Evolutionary conservation across 2,797 vertebrate species (phyloP).

Genomic region (Periparus ater): DNA sequence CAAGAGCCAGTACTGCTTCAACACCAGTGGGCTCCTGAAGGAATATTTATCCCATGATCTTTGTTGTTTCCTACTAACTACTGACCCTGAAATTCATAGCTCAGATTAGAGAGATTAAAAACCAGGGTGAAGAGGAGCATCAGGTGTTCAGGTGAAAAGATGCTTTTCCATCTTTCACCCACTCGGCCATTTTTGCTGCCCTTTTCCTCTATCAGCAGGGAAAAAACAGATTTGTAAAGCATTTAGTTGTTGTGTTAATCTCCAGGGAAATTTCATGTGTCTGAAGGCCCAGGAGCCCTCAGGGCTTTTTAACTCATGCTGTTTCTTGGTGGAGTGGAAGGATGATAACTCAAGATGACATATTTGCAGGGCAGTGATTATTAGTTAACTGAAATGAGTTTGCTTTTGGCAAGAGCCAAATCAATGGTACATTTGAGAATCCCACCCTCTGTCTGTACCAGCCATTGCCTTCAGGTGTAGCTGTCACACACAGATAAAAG

Average conservation of each 20-base stretch:
- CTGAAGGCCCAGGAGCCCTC: not conserved
- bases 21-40: not conserved
- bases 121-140: not conserved
- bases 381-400: not conserved
- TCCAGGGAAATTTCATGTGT: not conserved
- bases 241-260: not conserved
- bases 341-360: not conserved
- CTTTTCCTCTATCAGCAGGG: not conserved
- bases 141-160: not conserved
- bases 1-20: not conserved
- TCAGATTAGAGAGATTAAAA: not conserved
- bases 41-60: not conserved
- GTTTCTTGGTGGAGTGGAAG: not conserved
- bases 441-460: not conserved
- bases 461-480: not conserved
- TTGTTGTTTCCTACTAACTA: not conserved
- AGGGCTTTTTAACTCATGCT: slow-evolving; percentile 7
- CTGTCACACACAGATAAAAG: not conserved
- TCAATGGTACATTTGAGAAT: not conserved
- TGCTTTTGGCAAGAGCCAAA: not conserved
- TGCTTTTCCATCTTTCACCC: not conserved
- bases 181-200: not conserved
- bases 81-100: not conserved
- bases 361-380: not conserved
- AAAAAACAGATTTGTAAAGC: not conserved